A percentile compares a stretch with the other conserved stretches of the same genome.
Conservation (phyloP, 2,113 vertebrate species). For the Nycticorax nycticorax region DNA sequence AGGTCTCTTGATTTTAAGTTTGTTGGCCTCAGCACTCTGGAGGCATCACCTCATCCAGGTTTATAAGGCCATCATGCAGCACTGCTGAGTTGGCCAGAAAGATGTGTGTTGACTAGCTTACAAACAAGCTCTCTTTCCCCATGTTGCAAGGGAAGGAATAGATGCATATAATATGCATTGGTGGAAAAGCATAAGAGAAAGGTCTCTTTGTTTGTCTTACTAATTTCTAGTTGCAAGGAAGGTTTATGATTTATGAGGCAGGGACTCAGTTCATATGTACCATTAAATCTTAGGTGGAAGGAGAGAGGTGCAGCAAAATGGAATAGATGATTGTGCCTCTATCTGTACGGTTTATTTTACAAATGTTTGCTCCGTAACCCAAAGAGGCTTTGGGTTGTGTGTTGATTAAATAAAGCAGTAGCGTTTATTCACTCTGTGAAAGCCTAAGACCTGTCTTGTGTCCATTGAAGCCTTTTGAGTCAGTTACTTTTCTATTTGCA, state of each 20-base stretch:
- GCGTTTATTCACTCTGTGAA: neutral
- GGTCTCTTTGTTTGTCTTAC: neutral
- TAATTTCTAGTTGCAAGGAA: neutral
- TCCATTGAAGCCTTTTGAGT: neutral
- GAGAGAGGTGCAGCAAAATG: neutral
- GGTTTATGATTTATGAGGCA: neutral
- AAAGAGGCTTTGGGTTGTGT: neutral
- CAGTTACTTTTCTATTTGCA: neutral
- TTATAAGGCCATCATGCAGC: neutral
- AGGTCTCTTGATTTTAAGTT: neutral
- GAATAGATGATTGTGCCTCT: fast-evolving
- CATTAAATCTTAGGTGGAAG: neutral
- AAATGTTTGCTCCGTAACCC: neutral
- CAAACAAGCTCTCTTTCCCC: neutral
- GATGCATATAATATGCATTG: neutral
- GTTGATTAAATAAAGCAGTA: neutral
- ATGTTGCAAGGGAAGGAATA: neutral
- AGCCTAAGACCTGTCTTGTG: neutral
- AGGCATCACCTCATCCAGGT: neutral
- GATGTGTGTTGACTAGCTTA: neutral
- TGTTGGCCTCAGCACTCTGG: neutral
- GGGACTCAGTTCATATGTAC: neutral
- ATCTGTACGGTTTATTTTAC: neutral
- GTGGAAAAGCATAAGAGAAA: neutral
- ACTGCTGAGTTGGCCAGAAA: neutral